Base-by-base conservation (phyloP, 2,888 invertebrate genomes). In the Tetrapedia diversipes region DNA sequence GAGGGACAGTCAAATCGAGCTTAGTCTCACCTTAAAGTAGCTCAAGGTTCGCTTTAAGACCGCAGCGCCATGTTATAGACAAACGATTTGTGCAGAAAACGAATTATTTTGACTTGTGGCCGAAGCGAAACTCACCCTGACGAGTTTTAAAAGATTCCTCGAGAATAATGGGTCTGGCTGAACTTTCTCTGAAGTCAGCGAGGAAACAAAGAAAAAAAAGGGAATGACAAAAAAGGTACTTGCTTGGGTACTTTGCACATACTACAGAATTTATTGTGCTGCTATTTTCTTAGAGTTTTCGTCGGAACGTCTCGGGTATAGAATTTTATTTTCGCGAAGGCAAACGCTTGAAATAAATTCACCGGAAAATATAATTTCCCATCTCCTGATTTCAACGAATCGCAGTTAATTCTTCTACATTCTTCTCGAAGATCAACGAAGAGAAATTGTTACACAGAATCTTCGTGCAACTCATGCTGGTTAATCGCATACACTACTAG, bases 11-110 rank as follows among this genome's bases (percentile, higher is more conserved):
- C 22, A 49, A 70, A 70, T 53, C 19, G 51, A 49, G 24, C 56
- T 22, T n/a, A 24, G 22, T 45, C 37, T 19, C 32, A 32, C n/a
- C 39, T 54, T 24, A 32, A 70, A 70, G 56, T 70, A 65, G 65
- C 70, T 70, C 70, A 49, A 70, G 65, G 56, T 56, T 70, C 65
- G 43, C 19, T 11, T 61, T 34, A 41, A 66, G 56, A 71, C 32
- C 24, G 56, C 49, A 24, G 32, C 34, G 27, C 27, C 22, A 27
- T 7, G 14, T 37, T 57, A 34, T 57, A 61, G 19, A n/a, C 37
- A 27, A 63, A 63, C 39, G 37, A 22, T 64, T 70, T 65, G 29
- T 47, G 27, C 34, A 54, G 54, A 16, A 60, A 49, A 16, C 22
- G 19, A 27, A 65, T 65, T 49, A 57, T 53, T 71, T 66, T 14